phyloP scores from a whole-genome alignment of 2,888 invertebrate species.

The Volucella zonaria region DNA sequence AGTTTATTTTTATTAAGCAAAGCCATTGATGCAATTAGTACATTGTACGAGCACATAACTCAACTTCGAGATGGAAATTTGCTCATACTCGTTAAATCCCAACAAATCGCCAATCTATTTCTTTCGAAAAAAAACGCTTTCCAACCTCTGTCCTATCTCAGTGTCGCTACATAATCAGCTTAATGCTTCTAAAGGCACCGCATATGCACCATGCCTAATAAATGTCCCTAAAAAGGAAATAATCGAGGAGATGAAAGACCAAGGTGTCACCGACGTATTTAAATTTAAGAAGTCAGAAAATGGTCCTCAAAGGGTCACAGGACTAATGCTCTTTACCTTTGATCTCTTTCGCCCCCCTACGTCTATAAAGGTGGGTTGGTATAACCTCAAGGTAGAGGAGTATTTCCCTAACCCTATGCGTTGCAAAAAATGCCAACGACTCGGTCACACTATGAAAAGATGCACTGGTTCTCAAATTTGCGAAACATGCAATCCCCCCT shows the following conservation, averaged over 20 bases:
- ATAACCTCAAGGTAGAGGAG: constrained; percentile 24
- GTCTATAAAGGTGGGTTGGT: constrained; percentile 26
- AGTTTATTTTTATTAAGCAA: no score
- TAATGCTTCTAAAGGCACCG: constrained; percentile 18
- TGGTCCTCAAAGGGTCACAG: constrained; percentile 9
- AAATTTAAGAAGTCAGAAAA: constrained; percentile 24
- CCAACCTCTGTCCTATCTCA: no score
- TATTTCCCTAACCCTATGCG: constrained; percentile 37
- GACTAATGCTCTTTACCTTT: constrained; percentile 37
- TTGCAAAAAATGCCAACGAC: constrained; percentile 29
- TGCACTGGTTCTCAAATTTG: constrained; percentile 13
- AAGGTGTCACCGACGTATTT: constrained; percentile 39
- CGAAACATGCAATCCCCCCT: constrained; percentile 6
- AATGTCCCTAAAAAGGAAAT: constrained; percentile 34
- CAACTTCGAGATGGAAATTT: no score
- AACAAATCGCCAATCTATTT: no score
- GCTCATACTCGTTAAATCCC: no score
- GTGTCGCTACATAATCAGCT: constrained; percentile 1
- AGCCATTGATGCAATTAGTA: no score
- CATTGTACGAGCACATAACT: no score
- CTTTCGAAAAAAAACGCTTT: no score
- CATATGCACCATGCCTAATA: constrained; percentile 33
- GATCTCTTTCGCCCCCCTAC: constrained; percentile 39
- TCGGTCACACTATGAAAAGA: constrained; percentile 23
- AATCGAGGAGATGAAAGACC: constrained; percentile 37